A percentile compares a stretch with the other conserved stretches of the same genome.
Conservation (phyloP, 2,113 vertebrate genomes). For the Colinus virginianus region DNA sequence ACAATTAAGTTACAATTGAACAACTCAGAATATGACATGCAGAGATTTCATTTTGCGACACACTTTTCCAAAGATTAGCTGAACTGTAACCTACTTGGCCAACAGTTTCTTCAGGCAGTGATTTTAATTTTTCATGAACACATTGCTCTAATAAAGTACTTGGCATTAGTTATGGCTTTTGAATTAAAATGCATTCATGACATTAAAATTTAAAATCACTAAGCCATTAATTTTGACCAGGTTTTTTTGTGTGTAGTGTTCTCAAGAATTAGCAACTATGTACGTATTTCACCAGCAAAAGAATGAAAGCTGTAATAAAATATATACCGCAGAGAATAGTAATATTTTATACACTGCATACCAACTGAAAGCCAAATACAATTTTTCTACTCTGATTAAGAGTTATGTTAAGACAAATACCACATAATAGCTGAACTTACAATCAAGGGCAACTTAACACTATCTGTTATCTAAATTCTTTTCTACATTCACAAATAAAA, state of each 20-base stretch:
- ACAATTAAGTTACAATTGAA: not conserved
- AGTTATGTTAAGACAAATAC: constrained; percentile 21
- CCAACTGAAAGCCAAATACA: constrained; percentile 43
- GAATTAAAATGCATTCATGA: constrained; percentile 75
- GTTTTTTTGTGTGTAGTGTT: constrained; percentile 16
- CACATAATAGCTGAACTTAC: not conserved
- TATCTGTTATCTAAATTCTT: not conserved
- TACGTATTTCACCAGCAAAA: constrained; percentile 52
- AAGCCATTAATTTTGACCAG: constrained; percentile 60
- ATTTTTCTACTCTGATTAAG: constrained; percentile 13
- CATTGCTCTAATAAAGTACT: constrained; percentile 69
- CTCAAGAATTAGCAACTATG: constrained; percentile 39
- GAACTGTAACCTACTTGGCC: constrained; percentile 61
- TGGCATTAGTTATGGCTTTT: constrained; percentile 72
- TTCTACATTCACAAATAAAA: constrained; percentile 14
- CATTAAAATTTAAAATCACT: constrained; percentile 71
- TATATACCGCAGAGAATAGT: not conserved
- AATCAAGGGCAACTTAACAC: constrained; percentile 7
- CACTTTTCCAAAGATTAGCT: constrained; percentile 37
- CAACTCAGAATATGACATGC: not conserved
- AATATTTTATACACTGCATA: constrained; percentile 51
- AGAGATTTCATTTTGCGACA: constrained; percentile 15
- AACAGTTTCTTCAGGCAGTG: constrained; percentile 50
- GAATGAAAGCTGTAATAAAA: constrained; percentile 43
- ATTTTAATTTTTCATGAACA: constrained; percentile 62